phyloP scores from a whole-genome alignment of 2,888 invertebrate genomes.

The Cyclophora albipunctata region DNA sequence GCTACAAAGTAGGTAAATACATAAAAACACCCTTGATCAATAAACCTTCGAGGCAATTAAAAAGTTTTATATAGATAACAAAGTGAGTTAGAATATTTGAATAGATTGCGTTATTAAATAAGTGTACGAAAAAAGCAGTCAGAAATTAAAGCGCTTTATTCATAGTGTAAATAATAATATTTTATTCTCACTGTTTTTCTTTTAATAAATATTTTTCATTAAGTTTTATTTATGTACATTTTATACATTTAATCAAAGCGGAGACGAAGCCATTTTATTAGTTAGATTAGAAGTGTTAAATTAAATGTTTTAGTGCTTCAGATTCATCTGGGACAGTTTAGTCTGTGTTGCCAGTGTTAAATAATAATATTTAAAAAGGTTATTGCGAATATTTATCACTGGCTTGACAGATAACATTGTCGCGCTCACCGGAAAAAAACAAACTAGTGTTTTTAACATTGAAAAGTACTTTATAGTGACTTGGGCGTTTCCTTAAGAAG shows the following conservation, averaged over 20 bases:
- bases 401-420: constrained; percentile 51
- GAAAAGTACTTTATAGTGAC: constrained; percentile 15
- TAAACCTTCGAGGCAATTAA: constrained; percentile 26
- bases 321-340: constrained; percentile 65
- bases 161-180: not conserved
- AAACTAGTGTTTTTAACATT: constrained; percentile 21
- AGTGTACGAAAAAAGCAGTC: not conserved
- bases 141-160: not conserved
- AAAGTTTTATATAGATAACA: constrained; percentile 16
- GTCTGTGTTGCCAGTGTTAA: constrained; percentile 45
- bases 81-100: constrained; percentile 6
- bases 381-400: constrained; percentile 36
- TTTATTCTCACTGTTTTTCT: too few species aligned
- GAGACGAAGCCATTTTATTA: not conserved
- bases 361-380: constrained; percentile 18
- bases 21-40: constrained; percentile 30
- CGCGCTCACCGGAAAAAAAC: constrained; percentile 47
- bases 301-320: constrained; percentile 50
- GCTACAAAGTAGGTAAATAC: constrained; percentile 28
- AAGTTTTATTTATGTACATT: not conserved
- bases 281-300: constrained; percentile 5
- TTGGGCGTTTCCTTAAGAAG: too few species aligned
- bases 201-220: not conserved
- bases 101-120: constrained; percentile 7
- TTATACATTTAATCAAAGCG: not conserved